Conservation (phyloP, 2,113 vertebrate species). For the Tyrannus savana region DNA sequence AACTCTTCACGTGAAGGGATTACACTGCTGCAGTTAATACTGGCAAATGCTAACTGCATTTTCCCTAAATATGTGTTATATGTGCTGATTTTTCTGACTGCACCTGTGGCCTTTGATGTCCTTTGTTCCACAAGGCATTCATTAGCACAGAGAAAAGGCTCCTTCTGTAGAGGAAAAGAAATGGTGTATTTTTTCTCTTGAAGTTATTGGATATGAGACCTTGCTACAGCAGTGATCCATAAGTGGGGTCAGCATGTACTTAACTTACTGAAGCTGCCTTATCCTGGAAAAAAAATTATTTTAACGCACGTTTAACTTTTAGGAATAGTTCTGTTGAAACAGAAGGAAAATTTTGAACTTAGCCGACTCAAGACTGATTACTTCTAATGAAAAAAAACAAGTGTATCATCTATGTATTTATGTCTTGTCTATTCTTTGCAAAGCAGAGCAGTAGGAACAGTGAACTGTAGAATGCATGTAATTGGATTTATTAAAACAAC, state of each 20-base stretch:
- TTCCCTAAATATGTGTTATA: neutral
- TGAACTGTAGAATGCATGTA: neutral
- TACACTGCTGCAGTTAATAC: neutral
- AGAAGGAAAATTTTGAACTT: neutral
- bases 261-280: neutral
- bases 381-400: neutral
- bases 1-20: neutral
- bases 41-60: neutral
- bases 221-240: neutral
- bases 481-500: constrained; percentile 26
- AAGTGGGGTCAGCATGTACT: neutral
- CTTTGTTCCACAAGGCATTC: neutral
- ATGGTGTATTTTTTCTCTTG: neutral
- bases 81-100: neutral
- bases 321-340: neutral
- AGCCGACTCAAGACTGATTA: neutral
- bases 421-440: neutral
- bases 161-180: neutral
- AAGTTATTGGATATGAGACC: neutral
- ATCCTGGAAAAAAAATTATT: accelerated
- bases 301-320: neutral
- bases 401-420: neutral
- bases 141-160: neutral
- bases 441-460: neutral
- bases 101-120: accelerated